Conservation (phyloP, 2,888 invertebrate genomes). For the Merodon equestris region DNA sequence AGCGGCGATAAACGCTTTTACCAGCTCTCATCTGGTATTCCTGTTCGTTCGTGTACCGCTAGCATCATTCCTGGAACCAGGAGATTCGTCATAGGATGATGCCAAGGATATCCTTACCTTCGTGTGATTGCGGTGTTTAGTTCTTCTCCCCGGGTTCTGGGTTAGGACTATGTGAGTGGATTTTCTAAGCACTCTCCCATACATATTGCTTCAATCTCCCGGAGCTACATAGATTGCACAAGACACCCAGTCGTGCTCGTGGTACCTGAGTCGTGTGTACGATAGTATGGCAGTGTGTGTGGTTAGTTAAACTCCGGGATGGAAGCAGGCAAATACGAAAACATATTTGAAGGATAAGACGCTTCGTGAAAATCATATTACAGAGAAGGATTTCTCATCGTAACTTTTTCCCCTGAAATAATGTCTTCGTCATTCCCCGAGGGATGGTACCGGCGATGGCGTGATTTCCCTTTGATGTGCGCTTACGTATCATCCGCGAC, state of each 20-base stretch:
- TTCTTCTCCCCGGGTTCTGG: conserved; percentile 37
- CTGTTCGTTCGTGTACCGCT: conserved; percentile 24
- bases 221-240: conserved; percentile 18
- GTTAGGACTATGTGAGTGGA: conserved; percentile 47
- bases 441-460: conserved; percentile 36
- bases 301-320: not conserved
- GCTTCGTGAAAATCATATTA: conserved; percentile 60
- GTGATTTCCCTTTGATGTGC: conserved; percentile 58
- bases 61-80: no score
- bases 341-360: conserved; percentile 62
- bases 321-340: conserved; percentile 40
- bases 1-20: conserved; percentile 66
- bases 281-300: conserved; percentile 5
- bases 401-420: conserved; percentile 28
- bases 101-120: no score
- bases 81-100: no score
- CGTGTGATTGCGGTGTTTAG: no score
- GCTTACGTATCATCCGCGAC: conserved; percentile 11
- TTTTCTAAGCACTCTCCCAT: conserved; percentile 49
- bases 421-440: conserved; percentile 15
- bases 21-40: conserved; percentile 58
- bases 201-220: conserved; percentile 55
- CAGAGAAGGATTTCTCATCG: conserved; percentile 18
- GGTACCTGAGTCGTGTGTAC: conserved; percentile 8
- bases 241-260: not conserved